These are phyloP conservation scores for Todiramphus saurophagus DNA, from an alignment of 2,113 vertebrate genomes.

Conservation along the genomic window DNA sequence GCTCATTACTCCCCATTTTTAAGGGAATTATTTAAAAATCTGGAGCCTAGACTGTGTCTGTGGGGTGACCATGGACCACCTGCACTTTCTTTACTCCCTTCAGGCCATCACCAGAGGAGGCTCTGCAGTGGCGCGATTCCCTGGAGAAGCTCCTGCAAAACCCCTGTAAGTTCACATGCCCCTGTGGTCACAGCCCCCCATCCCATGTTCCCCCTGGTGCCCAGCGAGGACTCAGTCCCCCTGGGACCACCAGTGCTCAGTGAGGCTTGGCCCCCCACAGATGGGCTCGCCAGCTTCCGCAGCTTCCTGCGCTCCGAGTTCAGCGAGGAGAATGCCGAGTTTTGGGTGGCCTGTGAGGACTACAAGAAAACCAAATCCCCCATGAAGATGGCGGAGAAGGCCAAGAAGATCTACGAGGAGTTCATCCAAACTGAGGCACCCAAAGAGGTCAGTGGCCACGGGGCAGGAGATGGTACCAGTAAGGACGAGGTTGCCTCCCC, in stretches of 20 bases:
- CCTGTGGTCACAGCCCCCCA: fast-evolving
- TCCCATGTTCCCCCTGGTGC: neutral
- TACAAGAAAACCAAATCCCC: slow-evolving; percentile 90
- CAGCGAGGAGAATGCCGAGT: slow-evolving; percentile 94
- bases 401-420: slow-evolving; percentile 94
- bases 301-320: slow-evolving; percentile 95
- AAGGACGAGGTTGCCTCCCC: neutral
- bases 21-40: neutral
- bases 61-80: neutral
- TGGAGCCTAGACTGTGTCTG: neutral
- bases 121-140: slow-evolving; percentile 88
- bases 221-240: neutral
- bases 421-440: slow-evolving; percentile 92
- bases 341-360: slow-evolving; percentile 94
- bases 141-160: slow-evolving; percentile 89
- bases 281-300: slow-evolving; percentile 86
- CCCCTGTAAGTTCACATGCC: slow-evolving; percentile 80
- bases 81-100: neutral
- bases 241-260: neutral
- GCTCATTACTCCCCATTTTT: neutral
- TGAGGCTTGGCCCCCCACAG: slow-evolving; percentile 40
- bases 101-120: slow-evolving; percentile 85
- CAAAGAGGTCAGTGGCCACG: slow-evolving; percentile 84
- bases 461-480: neutral
- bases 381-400: slow-evolving; percentile 83